These are phyloP conservation scores for Aptenodytes forsteri DNA, from an alignment of 2,113 vertebrate genomes.

Conservation along the genomic window DNA sequence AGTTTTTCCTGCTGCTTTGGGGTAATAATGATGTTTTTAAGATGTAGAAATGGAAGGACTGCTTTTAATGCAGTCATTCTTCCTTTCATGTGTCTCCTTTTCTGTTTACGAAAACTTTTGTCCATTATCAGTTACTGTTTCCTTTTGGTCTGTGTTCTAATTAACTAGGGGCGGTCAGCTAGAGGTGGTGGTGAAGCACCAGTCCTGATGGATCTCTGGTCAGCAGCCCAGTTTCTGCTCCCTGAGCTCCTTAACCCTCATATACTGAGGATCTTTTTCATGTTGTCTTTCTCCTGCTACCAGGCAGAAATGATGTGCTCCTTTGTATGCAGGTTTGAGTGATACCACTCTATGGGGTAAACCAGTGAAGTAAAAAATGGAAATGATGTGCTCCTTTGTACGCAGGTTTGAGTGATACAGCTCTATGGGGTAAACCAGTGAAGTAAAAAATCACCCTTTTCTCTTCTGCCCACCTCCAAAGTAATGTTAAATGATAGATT, in stretches of 20 bases:
- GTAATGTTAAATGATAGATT: background rate
- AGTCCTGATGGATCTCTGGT: background rate
- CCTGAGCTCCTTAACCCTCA: background rate
- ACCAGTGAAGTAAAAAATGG: background rate
- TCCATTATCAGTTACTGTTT: background rate
- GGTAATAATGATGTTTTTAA: background rate
- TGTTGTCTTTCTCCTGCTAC: background rate
- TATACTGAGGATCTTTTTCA: background rate
- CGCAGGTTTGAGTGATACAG: background rate
- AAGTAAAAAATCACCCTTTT: background rate
- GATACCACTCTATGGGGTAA: background rate
- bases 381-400: background rate
- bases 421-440: background rate
- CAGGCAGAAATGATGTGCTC: background rate
- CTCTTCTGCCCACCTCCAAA: background rate
- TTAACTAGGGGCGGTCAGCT: background rate
- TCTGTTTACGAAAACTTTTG: too few species aligned
- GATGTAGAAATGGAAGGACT: background rate
- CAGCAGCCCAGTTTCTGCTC: background rate
- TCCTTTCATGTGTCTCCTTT: background rate
- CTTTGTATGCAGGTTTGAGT: background rate
- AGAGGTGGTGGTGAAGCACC: background rate
- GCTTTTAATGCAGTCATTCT: background rate
- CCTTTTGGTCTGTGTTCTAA: background rate
- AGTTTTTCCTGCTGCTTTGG: background rate